Percentiles rank a stretch among this genome's conserved stretches.
Conservation (phyloP, 1,140 invertebrate species). For the Anastrepha obliqua region DNA sequence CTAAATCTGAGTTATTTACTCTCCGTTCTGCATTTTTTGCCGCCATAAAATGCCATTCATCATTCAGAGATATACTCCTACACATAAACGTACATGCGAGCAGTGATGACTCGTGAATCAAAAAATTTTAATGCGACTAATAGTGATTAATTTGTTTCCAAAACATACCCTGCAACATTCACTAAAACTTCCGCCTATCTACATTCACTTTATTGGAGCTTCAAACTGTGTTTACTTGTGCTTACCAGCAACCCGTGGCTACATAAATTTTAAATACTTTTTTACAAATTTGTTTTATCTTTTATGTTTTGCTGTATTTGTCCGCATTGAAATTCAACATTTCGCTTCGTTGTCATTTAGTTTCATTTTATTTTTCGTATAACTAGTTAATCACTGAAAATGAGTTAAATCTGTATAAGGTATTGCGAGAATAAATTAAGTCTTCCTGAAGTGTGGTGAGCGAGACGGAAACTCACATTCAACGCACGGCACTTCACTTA, state of each 20-base stretch:
- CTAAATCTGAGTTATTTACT: no score
- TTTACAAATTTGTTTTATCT: not conserved
- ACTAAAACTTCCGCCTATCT: not conserved
- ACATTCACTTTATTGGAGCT: not conserved
- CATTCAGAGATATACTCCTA: no score
- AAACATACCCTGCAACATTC: not conserved
- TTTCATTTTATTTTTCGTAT: constrained; percentile 5
- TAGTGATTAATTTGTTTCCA: not conserved
- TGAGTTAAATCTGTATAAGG: not conserved
- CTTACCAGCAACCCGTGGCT: no score
- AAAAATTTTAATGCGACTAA: not conserved
- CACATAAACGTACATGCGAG: no score
- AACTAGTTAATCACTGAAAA: constrained; percentile 47
- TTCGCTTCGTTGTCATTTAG: not conserved
- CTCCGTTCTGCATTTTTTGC: no score
- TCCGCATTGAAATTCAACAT: not conserved
- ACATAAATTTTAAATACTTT: not conserved
- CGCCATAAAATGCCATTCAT: no score
- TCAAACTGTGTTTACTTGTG: not conserved
- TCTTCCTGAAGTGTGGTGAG: not conserved
- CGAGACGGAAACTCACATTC: not conserved
- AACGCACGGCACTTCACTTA: constrained; percentile 52
- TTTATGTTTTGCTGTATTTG: no score
- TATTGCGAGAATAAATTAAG: constrained; percentile 37
- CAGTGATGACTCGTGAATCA: no score